Evolutionary conservation across 2,888 invertebrate genomes (phyloP).

Genomic region (Xanthostigma xanthostigma): DNA sequence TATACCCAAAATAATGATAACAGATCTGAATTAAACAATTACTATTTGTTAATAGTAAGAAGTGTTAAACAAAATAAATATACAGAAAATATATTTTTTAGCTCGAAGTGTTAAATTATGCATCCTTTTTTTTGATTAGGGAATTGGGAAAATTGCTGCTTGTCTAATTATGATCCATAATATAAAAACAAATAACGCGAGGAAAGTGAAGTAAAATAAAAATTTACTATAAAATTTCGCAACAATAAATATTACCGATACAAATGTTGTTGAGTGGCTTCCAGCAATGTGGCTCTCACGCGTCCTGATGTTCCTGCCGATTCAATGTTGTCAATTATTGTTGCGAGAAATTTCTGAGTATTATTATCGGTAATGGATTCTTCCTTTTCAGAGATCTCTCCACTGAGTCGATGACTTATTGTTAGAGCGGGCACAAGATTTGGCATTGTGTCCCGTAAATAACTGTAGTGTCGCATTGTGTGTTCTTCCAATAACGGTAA

Average conservation of each 20-base stretch:
- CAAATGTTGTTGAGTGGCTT: conserved; percentile 50
- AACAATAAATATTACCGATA: conserved; percentile 29
- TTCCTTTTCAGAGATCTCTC: conserved; percentile 25
- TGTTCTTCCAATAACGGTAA: conserved; percentile 84
- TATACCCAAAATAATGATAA: no score
- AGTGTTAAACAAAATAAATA: no score
- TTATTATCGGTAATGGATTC: conserved; percentile 41
- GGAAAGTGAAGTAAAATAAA: conserved; percentile 14
- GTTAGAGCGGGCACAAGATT: conserved; percentile 65
- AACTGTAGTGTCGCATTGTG: conserved; percentile 84
- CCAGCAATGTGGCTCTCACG: conserved; percentile 41
- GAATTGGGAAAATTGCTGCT: no score
- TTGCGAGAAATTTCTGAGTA: conserved; percentile 55
- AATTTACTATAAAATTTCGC: no score
- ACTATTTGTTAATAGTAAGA: no score
- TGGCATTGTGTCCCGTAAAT: conserved; percentile 84
- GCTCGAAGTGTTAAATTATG: no score
- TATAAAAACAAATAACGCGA: neutral
- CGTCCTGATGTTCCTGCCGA: conserved; percentile 42
- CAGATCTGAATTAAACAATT: no score
- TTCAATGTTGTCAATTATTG: conserved; percentile 57
- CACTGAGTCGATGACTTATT: conserved; percentile 26
- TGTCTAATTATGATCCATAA: no score
- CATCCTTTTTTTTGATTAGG: no score
- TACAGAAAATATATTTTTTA: no score